phyloP scores from a whole-genome alignment of 2,797 vertebrate species.

The Cyprinodon diabolis region DNA sequence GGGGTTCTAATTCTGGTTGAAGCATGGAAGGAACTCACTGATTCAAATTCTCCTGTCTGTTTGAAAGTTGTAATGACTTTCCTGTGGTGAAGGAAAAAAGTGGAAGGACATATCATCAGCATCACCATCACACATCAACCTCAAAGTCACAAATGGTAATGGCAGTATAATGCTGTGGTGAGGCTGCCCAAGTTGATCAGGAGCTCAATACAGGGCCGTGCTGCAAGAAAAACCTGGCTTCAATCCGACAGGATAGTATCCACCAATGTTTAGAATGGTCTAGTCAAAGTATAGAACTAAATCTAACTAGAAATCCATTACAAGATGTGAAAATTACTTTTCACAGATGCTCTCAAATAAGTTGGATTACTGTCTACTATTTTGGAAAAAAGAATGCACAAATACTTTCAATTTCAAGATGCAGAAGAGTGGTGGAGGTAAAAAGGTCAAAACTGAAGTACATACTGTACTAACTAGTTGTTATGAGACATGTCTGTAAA shows the following conservation, averaged over 20 bases:
- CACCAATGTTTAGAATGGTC: background rate
- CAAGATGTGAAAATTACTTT: background rate
- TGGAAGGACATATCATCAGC: too few species aligned
- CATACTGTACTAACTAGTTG: slow-evolving; percentile 18
- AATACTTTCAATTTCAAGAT: background rate
- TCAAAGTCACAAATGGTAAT: background rate
- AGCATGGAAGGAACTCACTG: too few species aligned
- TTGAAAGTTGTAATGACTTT: too few species aligned
- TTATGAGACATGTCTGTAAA: slow-evolving; percentile 7
- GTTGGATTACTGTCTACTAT: background rate
- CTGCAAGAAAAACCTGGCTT: background rate
- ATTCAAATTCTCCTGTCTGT: too few species aligned
- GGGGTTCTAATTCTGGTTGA: too few species aligned
- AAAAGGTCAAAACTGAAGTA: background rate
- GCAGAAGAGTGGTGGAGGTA: background rate
- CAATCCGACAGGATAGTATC: background rate
- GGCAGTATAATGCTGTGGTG: background rate
- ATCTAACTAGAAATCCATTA: background rate
- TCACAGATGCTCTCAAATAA: background rate
- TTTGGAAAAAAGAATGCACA: background rate
- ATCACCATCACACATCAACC: background rate
- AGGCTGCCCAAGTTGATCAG: background rate
- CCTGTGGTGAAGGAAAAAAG: too few species aligned
- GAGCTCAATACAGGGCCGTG: too few species aligned
- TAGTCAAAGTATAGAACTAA: background rate